Conservation (phyloP, 37 sponge, comb jelly and placozoan genomes). For the Eunapius fragilis region DNA sequence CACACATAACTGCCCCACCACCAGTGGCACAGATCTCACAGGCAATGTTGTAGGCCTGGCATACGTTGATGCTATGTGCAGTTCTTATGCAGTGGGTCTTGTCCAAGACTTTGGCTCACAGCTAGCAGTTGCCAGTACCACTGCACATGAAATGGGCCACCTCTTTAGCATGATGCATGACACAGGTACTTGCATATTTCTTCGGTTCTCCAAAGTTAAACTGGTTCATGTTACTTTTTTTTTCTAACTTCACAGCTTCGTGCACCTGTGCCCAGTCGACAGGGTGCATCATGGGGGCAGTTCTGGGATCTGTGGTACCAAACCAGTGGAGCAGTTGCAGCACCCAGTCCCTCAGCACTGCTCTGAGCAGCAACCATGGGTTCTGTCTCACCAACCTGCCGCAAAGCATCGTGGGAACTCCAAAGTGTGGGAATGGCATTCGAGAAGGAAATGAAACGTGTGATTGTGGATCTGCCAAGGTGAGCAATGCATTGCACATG, state of each 20-base stretch:
- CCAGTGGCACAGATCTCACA: no score
- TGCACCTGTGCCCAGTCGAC: conserved; percentile 48
- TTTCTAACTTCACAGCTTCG: not conserved
- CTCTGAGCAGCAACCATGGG: conserved; percentile 11
- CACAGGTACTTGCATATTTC: no score
- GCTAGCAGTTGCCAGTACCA: conserved; percentile 26
- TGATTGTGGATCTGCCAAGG: conserved; percentile 76
- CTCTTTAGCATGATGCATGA: conserved; percentile 75
- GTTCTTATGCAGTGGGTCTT: conserved; percentile 23
- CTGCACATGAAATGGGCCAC: conserved; percentile 90
- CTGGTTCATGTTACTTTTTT: no score
- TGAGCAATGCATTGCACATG: not conserved
- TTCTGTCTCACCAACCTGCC: conserved; percentile 45
- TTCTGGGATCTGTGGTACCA: conserved; percentile 7
- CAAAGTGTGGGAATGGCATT: conserved; percentile 84
- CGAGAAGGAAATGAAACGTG: conserved; percentile 73
- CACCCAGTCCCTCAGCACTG: not conserved
- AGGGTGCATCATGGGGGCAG: conserved; percentile 57
- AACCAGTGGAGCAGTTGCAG: conserved; percentile 44
- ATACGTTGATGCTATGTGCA: conserved; percentile 62
- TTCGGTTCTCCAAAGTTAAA: no score
- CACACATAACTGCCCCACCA: no score
- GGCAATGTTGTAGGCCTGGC: conserved; percentile 80
- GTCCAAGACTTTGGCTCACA: conserved; percentile 33
- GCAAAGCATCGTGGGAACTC: conserved; percentile 31